These are phyloP conservation scores for Dipodomys ordii DNA, from an alignment of 2,113 vertebrate species.

Conservation along the genomic window DNA sequence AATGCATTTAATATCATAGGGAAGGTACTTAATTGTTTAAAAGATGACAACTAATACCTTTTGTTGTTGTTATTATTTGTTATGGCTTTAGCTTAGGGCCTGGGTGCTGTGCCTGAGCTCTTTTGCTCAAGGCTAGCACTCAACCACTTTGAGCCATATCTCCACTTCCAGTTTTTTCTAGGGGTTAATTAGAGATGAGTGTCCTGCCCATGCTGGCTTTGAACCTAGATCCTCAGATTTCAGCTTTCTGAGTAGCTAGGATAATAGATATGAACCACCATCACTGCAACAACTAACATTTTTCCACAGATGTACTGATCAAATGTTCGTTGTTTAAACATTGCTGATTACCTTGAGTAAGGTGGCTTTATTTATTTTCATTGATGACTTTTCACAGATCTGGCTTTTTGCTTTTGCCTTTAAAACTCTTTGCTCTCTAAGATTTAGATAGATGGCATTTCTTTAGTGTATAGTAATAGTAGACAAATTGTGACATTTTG, in stretches of 20 bases:
- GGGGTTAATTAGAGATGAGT: too few relatives aligned
- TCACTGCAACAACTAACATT: not conserved
- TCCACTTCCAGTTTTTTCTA: too few relatives aligned
- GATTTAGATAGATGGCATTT: slow-evolving; percentile 32
- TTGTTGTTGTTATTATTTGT: too few relatives aligned
- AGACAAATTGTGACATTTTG: slow-evolving; percentile 41
- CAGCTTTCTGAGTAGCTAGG: too few relatives aligned
- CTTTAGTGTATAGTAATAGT: slow-evolving; percentile 23
- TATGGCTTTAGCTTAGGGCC: too few relatives aligned
- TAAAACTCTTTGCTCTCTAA: slow-evolving; percentile 43
- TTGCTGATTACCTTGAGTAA: not conserved
- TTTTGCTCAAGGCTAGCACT: too few relatives aligned
- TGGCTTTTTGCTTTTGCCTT: slow-evolving; percentile 69
- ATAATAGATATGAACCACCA: too few relatives aligned
- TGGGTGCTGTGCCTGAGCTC: too few relatives aligned
- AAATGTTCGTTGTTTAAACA: slow-evolving; percentile 19
- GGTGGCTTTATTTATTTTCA: slow-evolving; percentile 57
- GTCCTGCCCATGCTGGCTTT: too few relatives aligned
- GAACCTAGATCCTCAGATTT: too few relatives aligned
- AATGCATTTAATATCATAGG: slow-evolving; percentile 11
- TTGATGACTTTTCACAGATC: slow-evolving; percentile 43
- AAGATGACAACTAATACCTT: not conserved
- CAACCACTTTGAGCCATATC: too few relatives aligned
- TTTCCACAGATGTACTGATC: not conserved
- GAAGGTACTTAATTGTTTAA: slow-evolving; percentile 27